Conservation (phyloP, 2,797 vertebrate species). For the Cyclura pinguis region DNA sequence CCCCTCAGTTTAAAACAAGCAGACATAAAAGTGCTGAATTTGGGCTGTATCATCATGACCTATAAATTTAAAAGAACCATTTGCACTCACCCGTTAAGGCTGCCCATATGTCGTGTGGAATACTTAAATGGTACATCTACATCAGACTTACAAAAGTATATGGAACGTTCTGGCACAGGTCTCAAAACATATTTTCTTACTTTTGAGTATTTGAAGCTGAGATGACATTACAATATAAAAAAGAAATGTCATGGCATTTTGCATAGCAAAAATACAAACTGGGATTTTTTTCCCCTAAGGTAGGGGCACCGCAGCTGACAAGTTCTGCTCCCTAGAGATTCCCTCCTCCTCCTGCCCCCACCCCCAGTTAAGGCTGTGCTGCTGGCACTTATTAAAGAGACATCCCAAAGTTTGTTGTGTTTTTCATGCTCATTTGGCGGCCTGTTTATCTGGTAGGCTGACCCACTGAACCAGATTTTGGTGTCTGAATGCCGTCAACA, state of each 20-base stretch:
- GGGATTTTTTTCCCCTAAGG: background rate
- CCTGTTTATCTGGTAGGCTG: background rate
- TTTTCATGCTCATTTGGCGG: background rate
- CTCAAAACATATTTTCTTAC: slow-evolving; percentile 11
- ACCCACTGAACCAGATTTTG: background rate
- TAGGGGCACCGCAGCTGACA: background rate
- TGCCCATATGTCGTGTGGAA: background rate
- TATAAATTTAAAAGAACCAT: background rate
- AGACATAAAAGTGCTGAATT: slow-evolving; percentile 4
- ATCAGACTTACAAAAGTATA: slow-evolving; percentile 1
- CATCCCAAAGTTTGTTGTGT: background rate
- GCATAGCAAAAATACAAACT: background rate
- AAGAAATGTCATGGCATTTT: slow-evolving; percentile 6
- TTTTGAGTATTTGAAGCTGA: slow-evolving; percentile 27
- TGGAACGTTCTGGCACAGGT: background rate
- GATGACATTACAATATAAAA: background rate
- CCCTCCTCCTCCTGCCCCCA: too few relatives aligned
- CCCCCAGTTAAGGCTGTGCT: too few relatives aligned
- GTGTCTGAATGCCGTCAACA: background rate
- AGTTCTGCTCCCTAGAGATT: too few relatives aligned
- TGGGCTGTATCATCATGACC: background rate
- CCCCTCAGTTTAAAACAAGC: background rate
- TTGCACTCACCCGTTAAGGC: background rate
- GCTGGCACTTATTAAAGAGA: too few relatives aligned
- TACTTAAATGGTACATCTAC: background rate